Conservation (phyloP, 2,113 vertebrate species). For the Peromyscus leucopus region DNA sequence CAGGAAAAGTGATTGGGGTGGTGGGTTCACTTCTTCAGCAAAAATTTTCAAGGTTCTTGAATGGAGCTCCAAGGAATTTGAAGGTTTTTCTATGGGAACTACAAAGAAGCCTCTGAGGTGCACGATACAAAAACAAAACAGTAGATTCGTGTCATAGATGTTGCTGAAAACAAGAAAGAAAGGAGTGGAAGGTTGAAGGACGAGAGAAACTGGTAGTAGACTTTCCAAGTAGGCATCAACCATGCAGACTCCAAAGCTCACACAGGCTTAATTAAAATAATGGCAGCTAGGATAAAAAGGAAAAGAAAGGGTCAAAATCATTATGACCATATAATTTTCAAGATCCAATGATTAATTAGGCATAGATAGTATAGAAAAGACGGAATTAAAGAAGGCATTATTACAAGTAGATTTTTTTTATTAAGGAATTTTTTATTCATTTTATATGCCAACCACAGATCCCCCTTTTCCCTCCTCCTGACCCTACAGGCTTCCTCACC, state of each 20-base stretch:
- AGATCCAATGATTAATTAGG: slow-evolving; percentile 15
- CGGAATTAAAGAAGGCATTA: neutral
- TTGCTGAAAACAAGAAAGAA: neutral
- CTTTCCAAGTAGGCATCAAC: neutral
- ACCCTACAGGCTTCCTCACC: too few species aligned
- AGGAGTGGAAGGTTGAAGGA: neutral
- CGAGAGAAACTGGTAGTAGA: neutral
- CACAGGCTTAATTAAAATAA: neutral
- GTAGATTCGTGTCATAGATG: neutral
- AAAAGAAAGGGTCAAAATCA: neutral
- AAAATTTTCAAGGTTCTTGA: neutral
- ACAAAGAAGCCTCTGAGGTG: neutral
- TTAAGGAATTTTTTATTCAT: too few species aligned
- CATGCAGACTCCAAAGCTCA: neutral
- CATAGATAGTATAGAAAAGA: slow-evolving; percentile 6
- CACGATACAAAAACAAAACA: neutral
- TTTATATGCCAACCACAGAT: too few species aligned
- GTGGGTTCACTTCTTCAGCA: neutral
- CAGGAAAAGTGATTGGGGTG: neutral
- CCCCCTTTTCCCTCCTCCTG: too few species aligned
- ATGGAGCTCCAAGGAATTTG: neutral
- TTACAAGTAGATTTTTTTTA: neutral
- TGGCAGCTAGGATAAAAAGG: neutral
- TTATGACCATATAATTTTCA: neutral
- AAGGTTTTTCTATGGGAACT: neutral